These are phyloP conservation scores for Drosophila prolongata DNA, from an alignment of 2,888 invertebrate genomes.

Conservation along the genomic window DNA sequence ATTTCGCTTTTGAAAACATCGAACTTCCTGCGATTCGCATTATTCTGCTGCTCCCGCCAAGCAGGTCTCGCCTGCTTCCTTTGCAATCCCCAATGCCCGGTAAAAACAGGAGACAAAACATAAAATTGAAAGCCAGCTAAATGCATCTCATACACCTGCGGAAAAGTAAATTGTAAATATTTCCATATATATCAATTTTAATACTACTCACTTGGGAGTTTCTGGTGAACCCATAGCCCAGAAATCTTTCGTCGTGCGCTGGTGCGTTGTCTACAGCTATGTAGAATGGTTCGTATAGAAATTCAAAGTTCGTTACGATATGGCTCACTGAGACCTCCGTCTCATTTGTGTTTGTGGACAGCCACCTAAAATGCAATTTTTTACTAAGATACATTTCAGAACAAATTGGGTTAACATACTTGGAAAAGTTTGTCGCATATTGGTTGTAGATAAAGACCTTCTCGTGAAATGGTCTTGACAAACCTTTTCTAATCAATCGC, in stretches of 20 bases:
- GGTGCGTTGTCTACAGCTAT: slow-evolving; percentile 93
- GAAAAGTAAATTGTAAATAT: background rate
- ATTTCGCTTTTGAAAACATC: slow-evolving; percentile 93
- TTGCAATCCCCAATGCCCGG: slow-evolving; percentile 95
- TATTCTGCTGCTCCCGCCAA: slow-evolving; percentile 95
- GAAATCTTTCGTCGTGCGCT: slow-evolving; percentile 93
- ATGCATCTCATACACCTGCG: slow-evolving; percentile 95
- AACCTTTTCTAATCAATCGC: slow-evolving; percentile 90
- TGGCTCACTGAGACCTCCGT: slow-evolving; percentile 91
- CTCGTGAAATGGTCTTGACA: slow-evolving; percentile 95
- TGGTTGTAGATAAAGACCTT: slow-evolving; percentile 97
- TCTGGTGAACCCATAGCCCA: slow-evolving; percentile 96
- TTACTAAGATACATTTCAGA: background rate
- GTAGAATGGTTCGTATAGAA: slow-evolving; percentile 96
- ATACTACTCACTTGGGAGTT: slow-evolving; percentile 87
- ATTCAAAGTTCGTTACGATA: slow-evolving; percentile 92
- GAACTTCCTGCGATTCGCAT: slow-evolving; percentile 91
- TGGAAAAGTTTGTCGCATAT: slow-evolving; percentile 95
- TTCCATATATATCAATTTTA: background rate
- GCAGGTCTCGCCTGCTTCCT: slow-evolving; percentile 91
- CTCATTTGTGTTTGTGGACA: slow-evolving; percentile 72
- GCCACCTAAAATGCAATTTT: slow-evolving; percentile 62
- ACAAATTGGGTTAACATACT: slow-evolving; percentile 85
- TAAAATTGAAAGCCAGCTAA: slow-evolving; percentile 94
- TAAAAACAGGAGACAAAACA: slow-evolving; percentile 94